These are phyloP conservation scores for Apis cerana DNA, from an alignment of 1,140 invertebrate species.

Conservation along the genomic window DNA sequence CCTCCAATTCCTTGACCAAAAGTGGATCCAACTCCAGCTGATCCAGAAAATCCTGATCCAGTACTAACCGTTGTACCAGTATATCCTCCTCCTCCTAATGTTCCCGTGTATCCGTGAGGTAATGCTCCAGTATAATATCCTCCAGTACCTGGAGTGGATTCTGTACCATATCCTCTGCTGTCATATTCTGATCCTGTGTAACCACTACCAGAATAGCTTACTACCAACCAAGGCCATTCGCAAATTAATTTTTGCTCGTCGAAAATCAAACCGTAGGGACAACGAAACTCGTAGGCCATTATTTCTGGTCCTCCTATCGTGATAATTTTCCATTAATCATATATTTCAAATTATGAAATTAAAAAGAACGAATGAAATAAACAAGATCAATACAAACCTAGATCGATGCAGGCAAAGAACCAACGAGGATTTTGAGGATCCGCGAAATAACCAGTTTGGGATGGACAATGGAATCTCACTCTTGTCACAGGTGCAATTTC, in stretches of 20 bases:
- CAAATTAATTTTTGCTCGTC: constrained; percentile 87
- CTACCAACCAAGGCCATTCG: constrained; percentile 92
- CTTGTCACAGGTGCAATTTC: constrained; percentile 88
- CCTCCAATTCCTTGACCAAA: neutral
- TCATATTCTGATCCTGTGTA: constrained; percentile 50
- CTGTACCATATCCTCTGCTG: constrained; percentile 25
- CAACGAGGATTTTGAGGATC: constrained; percentile 92
- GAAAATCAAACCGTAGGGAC: constrained; percentile 91
- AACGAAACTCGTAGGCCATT: constrained; percentile 90
- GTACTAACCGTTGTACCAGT: constrained; percentile 4
- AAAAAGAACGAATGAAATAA: constrained; percentile 21
- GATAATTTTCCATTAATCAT: neutral
- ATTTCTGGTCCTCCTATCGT: constrained; percentile 76
- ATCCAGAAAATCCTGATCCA: constrained; percentile 12
- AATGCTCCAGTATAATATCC: constrained; percentile 42
- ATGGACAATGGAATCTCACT: constrained; percentile 85
- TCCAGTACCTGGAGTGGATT: constrained; percentile 1
- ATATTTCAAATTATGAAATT: neutral
- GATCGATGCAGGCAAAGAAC: constrained; percentile 92
- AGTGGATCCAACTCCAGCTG: constrained; percentile 1
- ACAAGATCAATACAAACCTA: constrained; percentile 83
- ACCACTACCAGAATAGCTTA: constrained; percentile 83
- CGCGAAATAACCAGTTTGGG: constrained; percentile 86
- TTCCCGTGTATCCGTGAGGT: constrained; percentile 39
- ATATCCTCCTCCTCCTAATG: neutral